Evolutionary conservation across 2,888 invertebrate species (phyloP), one percentile per base, ranked within the genome.

Genomic region (Osmoderma eremita): DNA sequence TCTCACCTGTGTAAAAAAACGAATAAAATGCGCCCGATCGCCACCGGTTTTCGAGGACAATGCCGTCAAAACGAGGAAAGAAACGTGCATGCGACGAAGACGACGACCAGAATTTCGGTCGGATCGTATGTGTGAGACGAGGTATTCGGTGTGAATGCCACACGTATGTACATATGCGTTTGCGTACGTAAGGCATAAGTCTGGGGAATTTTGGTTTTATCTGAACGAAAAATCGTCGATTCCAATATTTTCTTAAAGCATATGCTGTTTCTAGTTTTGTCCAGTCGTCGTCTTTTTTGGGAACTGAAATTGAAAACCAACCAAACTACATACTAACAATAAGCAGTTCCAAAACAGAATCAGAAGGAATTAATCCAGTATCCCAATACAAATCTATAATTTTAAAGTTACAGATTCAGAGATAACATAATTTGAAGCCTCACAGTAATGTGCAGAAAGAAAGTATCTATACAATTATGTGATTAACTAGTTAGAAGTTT

Each of bases 1-100:
- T 65, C 64, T 71, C 72, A 72, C 72, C 72, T 72, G 72, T 71
- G 69, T 70, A 63, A 70, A 71, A 72, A 69, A 68, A 70, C 68
- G 69, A 72, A 70, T 71, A 72, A 70, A 71, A 72, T 67, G 53
- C 65, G 65, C 66, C 66, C 65, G 70, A 70, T 68, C 67, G 71
- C 71, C 71, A 70, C 71, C 71, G 71, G 71, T 71, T 70, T 71
- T 68, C 48, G 58, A 45, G 58, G 58, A 61, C 58, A 61, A 61
- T 61, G 58, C 42, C 13, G 58, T 61, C 45, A 61, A 61, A 61
- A 61, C 24, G 53, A 36, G 38, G 53, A 13, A 53, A 38, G 36
- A 53, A 39, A 38, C 15, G 24, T 30, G 15, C 13, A 24, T 3
- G 13, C 50, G 24, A 30, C 30, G 50, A 24, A 15, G 50, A 51